Evolutionary conservation across 2,797 vertebrate genomes (phyloP), one percentile per base, ranked within the genome.

Genomic region (Onychomys leucogaster): DNA sequence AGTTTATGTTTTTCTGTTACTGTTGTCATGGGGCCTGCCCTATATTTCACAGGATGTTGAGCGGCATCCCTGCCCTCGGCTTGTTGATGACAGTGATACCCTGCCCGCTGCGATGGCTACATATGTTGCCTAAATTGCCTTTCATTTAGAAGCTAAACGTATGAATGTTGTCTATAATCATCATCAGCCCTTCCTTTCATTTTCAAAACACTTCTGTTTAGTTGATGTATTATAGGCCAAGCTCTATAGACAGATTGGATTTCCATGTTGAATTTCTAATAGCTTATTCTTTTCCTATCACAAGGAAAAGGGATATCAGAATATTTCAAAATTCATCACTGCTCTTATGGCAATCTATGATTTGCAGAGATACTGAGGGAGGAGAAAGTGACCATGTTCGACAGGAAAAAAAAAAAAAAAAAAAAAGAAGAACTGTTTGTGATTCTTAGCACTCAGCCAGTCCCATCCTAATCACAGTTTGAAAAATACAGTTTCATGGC

Each of bases 401-500:
- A 41, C 5, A 6, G 65, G 8, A 52, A 52, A 5, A 25, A 23
- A 12, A 7, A 83, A 6, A 52, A 52, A 5, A 27, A 34, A 13
- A 11, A 52, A 52, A 5, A 27, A 34, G 13, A 11, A 49, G 67
- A 32, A 67, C 6, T 41, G 16, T 29, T 25, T 75, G 25, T 16
- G 27, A 80, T 27, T 94, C 65, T 65, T 57, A 76, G 82, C 19
- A 55, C 8, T 59, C 5, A 27, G 2, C 16, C 41, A 89, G 57
- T 10, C 69, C 10, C 21, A 76, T 71, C n/a, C 13, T 25, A 67
- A 69, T 8, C 16, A 32, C 32, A 61, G 34, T 86, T 52, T 89
- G 63, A 91, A 93, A 94, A 93, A 9, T 87, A 9, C 6, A 41
- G 34, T 91, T 73, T 88, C 65, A 89, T 29, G 67, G 41, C 29